Evolutionary conservation across 2,113 vertebrate genomes (phyloP), one percentile per base, ranked within the genome.

Genomic region (Gobius niger): DNA sequence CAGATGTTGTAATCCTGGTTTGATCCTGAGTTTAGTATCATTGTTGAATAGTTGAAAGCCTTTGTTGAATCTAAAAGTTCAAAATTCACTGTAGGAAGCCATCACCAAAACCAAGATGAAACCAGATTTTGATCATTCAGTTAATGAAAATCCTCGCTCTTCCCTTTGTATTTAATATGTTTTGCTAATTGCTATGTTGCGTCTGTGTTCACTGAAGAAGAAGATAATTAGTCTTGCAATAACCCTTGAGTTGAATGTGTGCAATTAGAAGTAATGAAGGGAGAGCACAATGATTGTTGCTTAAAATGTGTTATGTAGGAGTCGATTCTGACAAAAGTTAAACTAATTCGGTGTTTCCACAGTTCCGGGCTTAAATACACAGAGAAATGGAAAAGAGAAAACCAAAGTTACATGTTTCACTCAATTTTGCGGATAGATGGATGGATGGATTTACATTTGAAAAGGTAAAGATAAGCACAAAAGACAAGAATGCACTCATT

Each of bases 131-230:
- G n/a, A 15, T 49, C 1, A 15, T 14, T 49, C 4, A 49, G n/a
- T n/a, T n/a, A n/a, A n/a, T n/a, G n/a, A n/a, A 34, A 34, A 34
- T 34, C 24, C 5, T 5, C 7, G 14, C 24, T 51, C 52, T 57
- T 6, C 18, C 49, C 15, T 16, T 18, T 44, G 9, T 63, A 14
- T 0, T 41, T 16, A 50, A 44, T 41, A 18, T 63, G 47, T 47
- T 52, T 16, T 42, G 34, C 8, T 73, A 75, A 72, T 66, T 71
- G 70, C 34, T 7, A 12, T 5, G 51, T 72, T 13, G 53, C 59
- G 63, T 40, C 60, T 56, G 52, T 16, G 71, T 71, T 61, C 47
- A 52, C 68, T 18, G 19, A 9, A n/a, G 15, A 10, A 7, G 47
- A 10, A 7, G 52, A 75, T 75, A 62, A 75, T 75, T 51, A 61